phyloP scores from a whole-genome alignment of 1,140 invertebrate species.

The Bombus confusus region DNA sequence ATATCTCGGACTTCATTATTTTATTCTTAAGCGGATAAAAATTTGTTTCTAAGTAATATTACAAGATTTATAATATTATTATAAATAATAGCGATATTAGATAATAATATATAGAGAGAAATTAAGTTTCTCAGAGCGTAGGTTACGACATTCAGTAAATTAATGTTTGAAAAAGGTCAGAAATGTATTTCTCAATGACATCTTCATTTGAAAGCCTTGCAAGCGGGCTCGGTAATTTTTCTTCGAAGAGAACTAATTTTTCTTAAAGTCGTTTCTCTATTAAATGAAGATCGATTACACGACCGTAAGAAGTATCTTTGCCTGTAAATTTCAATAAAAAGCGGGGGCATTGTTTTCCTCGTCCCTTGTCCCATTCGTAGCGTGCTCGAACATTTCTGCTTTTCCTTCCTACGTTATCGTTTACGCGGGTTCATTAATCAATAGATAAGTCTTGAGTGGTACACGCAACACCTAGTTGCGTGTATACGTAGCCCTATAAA shows the following conservation, averaged over 20 bases:
- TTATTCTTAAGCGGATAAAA: background rate
- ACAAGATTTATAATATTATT: too few relatives aligned
- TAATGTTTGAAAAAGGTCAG: too few relatives aligned
- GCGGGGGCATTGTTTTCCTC: background rate
- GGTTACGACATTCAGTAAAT: too few relatives aligned
- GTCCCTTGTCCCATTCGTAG: too few relatives aligned
- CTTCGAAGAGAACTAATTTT: background rate
- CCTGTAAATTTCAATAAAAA: background rate
- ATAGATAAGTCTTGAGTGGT: slow-evolving; percentile 39
- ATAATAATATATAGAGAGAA: too few relatives aligned
- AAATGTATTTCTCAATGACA: too few relatives aligned
- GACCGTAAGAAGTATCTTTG: background rate
- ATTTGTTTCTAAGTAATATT: background rate
- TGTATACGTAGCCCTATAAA: slow-evolving; percentile 1
- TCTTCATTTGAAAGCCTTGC: too few relatives aligned
- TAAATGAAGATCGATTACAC: background rate
- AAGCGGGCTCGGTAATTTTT: too few relatives aligned
- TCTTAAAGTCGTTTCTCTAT: background rate
- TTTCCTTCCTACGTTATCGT: slow-evolving; percentile 20
- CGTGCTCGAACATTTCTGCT: background rate
- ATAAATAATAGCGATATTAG: too few relatives aligned
- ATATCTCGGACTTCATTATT: background rate
- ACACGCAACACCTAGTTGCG: slow-evolving; percentile 24
- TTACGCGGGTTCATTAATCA: slow-evolving; percentile 36
- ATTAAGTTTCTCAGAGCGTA: too few relatives aligned